phyloP scores from a whole-genome alignment of 2,113 vertebrate species.

The Alouatta palliata region DNA sequence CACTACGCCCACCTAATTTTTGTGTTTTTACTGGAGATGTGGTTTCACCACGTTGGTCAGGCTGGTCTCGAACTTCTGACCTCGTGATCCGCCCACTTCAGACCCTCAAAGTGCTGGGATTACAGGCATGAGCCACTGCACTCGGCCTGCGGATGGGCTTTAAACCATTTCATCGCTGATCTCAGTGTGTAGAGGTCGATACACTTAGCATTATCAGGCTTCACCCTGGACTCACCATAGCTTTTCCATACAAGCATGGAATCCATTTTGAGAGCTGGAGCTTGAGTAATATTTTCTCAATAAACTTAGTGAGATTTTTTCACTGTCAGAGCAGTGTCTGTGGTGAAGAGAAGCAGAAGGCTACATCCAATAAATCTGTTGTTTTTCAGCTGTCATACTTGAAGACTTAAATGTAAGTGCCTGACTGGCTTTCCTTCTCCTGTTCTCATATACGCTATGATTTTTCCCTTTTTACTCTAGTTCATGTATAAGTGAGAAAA shows the following conservation, averaged over 20 bases:
- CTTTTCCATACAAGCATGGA: neutral
- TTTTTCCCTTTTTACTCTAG: neutral
- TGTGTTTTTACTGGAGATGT: no score
- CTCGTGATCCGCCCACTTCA: no score
- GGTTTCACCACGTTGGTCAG: no score
- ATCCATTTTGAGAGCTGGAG: slow-evolving; percentile 4
- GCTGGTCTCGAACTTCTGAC: no score
- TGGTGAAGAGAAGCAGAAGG: neutral
- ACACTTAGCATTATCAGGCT: neutral
- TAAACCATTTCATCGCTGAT: neutral
- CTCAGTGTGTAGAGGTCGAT: neutral
- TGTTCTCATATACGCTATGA: neutral
- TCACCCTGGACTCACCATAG: neutral
- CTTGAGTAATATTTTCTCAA: neutral
- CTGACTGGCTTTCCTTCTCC: neutral
- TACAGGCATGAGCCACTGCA: no score
- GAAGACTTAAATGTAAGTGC: neutral
- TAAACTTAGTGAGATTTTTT: neutral
- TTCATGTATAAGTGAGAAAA: neutral
- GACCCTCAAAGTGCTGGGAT: no score
- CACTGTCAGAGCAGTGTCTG: neutral
- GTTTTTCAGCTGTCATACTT: neutral
- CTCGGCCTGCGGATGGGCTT: neutral
- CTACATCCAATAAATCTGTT: neutral
- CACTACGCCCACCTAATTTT: no score